A percentile compares a stretch with the other conserved stretches of the same genome.
Evolutionary conservation across 30 jellyfish, hydroid and myxozoan genomes (phyloP).

Genomic region (Sanderia malayensis): DNA sequence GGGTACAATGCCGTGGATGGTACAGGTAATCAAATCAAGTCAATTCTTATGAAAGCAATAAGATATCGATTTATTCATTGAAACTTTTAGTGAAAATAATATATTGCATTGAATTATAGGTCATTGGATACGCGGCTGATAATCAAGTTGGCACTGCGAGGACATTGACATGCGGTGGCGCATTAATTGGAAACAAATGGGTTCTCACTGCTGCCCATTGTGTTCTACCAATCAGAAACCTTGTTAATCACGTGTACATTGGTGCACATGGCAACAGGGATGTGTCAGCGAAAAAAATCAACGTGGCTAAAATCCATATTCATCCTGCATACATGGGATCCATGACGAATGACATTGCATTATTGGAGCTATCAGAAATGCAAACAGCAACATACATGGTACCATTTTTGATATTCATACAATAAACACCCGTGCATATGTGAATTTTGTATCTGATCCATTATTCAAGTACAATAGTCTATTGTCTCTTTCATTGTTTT

Average conservation of each 20-base stretch:
- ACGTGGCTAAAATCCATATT: conserved; percentile 18
- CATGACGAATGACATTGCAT: conserved; percentile 50
- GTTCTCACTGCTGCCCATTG: conserved; percentile 75
- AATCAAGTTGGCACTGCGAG: conserved; percentile 3
- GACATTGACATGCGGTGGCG: conserved; percentile 65
- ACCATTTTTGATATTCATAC: too few species aligned
- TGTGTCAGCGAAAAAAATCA: conserved; percentile 11
- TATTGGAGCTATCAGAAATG: conserved; percentile 22
- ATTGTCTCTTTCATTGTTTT: too few species aligned
- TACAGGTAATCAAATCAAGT: conserved; percentile 53
- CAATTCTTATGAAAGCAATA: too few species aligned
- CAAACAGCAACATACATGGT: conserved; percentile 19
- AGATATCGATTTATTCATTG: too few species aligned
- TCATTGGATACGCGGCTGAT: neutral
- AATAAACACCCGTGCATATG: too few species aligned
- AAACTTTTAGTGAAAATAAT: neutral
- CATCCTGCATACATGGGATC: conserved; percentile 57
- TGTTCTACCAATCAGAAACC: conserved; percentile 23
- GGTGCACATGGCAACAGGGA: conserved; percentile 65
- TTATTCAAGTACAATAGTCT: too few species aligned
- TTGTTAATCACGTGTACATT: conserved; percentile 24
- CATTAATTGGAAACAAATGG: conserved; percentile 60
- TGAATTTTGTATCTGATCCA: too few species aligned
- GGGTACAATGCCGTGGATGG: conserved; percentile 73
- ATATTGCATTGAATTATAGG: neutral